Evolutionary conservation across 2,888 invertebrate genomes (phyloP), one percentile per base, ranked within the genome.

Genomic region (Hypomecis atomaria): DNA sequence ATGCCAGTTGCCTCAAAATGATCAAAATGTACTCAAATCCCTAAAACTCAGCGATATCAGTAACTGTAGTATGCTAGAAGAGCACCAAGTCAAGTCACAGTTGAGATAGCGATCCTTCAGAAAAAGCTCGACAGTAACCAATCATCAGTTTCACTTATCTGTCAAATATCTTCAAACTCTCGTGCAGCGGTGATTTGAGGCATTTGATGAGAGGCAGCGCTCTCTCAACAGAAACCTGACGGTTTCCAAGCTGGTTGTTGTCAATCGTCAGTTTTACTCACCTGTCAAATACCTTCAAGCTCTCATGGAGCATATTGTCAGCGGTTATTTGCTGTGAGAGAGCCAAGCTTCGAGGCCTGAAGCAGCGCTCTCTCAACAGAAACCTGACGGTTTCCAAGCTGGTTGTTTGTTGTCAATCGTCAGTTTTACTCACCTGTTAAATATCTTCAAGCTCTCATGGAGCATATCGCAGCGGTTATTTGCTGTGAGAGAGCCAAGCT

Each of bases 321-420:
- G 72, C 72, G 2, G 66, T 65, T 6, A 66, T 72, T 73, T 94
- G 93, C 65, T 94, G 90, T 48, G 89, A 86, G 45, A 92, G 78
- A 23, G 90, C 89, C 74, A 92, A 86, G 10, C 93, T 93, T 65
- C 96, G 94, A 66, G 95, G 95, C 63, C 96, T 93, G 66, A 97
- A 93, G 77, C 96, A 96, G 83, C 98, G 98, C 84, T 98, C 99
- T 61, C 99, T 94, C 59, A 99, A 94, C 74, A 98, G 92, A 74
- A 96, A 97, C 47, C 99, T 94, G 7, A 99, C 97, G 67, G 96
- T 97, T 89, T 99, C 99, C 76, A 99, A 92, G 76, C n/a, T n/a
- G n/a, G n/a, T n/a, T 98, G 79, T 1, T 23, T 23, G 23, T 23
- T 23, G 23, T 23, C 23, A 23, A 3, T 3, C 23, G 3, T 23